These are phyloP conservation scores for Thecophora atra DNA, from an alignment of 2,888 invertebrate species.

Conservation along the genomic window DNA sequence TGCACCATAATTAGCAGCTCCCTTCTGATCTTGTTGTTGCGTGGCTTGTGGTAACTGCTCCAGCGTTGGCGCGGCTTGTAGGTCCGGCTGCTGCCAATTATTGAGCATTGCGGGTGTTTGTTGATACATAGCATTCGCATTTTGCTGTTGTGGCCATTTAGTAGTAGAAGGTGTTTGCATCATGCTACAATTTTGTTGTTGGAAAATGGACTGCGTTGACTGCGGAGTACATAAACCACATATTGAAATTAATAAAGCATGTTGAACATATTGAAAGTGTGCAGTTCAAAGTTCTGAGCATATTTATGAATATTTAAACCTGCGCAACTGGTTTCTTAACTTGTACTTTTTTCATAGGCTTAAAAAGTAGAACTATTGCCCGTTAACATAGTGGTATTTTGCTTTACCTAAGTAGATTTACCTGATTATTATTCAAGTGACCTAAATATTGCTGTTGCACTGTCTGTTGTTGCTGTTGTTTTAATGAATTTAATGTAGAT, in stretches of 20 bases:
- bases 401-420: slow-evolving; percentile 36
- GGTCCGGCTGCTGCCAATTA: slow-evolving; percentile 34
- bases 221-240: slow-evolving; percentile 15
- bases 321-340: too few species aligned
- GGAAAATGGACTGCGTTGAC: slow-evolving; percentile 38
- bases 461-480: slow-evolving; percentile 36
- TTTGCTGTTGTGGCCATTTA: slow-evolving; percentile 42
- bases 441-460: slow-evolving; percentile 36
- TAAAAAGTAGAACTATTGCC: neutral
- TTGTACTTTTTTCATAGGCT: neutral
- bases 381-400: neutral
- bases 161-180: slow-evolving; percentile 41
- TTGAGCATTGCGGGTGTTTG: slow-evolving; percentile 16
- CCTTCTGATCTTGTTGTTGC: slow-evolving; percentile 27
- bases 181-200: slow-evolving; percentile 41
- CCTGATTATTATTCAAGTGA: slow-evolving; percentile 46
- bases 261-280: too few species aligned
- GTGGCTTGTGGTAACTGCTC: slow-evolving; percentile 38
- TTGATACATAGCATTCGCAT: slow-evolving; percentile 38
- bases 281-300: too few species aligned
- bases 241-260: too few species aligned
- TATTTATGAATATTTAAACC: neutral
- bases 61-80: slow-evolving; percentile 20
- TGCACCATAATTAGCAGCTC: slow-evolving; percentile 34
- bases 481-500: slow-evolving; percentile 33